Percentiles rank a stretch among this genome's conserved stretches.
Conservation (phyloP, 2,888 invertebrate genomes). For the Germaria angustata region DNA sequence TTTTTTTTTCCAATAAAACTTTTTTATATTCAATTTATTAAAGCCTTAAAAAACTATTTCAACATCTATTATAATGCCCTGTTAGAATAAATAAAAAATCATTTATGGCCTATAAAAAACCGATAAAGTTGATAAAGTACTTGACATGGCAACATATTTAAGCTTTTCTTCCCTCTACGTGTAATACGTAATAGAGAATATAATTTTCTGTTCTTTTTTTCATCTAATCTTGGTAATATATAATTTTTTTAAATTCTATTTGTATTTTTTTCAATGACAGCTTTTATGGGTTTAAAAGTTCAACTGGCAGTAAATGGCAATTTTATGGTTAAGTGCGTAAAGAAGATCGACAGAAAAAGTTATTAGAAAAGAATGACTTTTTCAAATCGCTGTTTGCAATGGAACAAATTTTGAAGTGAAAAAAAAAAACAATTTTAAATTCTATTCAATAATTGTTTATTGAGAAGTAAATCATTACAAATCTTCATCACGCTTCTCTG, state of each 20-base stretch:
- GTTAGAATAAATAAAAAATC: neutral
- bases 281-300: conserved; percentile 20
- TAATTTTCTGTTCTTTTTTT: conserved; percentile 11
- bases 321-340: conserved; percentile 66
- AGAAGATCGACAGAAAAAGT: neutral
- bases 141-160: conserved; percentile 6
- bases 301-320: conserved; percentile 52
- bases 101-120: conserved; percentile 52
- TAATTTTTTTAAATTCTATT: neutral
- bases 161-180: neutral
- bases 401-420: too few relatives aligned
- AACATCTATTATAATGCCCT: conserved; percentile 6
- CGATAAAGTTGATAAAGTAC: conserved; percentile 65
- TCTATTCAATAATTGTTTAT: too few relatives aligned
- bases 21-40: conserved; percentile 16
- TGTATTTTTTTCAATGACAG: neutral
- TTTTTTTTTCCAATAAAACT: too few relatives aligned
- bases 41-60: conserved; percentile 25
- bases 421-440: too few relatives aligned
- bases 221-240: conserved; percentile 28
- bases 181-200: conserved; percentile 10
- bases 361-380: neutral
- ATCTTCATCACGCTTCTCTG: too few relatives aligned
- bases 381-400: neutral
- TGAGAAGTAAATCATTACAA: too few relatives aligned